A percentile compares a stretch with the other conserved stretches of the same genome.
Conservation (phyloP, 2,888 invertebrate species). For the Nephrotoma guestfalica region DNA sequence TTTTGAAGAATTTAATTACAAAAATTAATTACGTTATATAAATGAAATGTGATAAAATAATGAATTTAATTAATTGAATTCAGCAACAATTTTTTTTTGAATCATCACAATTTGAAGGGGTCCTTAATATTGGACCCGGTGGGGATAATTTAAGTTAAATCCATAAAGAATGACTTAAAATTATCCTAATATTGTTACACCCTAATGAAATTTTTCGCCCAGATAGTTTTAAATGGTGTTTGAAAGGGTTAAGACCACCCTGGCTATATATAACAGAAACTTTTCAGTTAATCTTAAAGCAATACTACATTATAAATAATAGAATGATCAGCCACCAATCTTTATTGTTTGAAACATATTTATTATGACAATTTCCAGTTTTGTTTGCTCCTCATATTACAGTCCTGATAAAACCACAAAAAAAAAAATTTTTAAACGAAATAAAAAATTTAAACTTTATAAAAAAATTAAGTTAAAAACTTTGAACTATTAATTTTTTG, state of each 20-base stretch:
- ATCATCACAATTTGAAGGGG: too few species aligned
- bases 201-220: too few species aligned
- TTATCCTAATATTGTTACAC: too few species aligned
- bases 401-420: not conserved
- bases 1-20: too few species aligned
- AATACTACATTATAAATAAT: not conserved
- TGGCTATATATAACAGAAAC: not conserved
- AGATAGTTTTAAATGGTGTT: too few species aligned
- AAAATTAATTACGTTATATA: too few species aligned
- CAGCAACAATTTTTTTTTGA: too few species aligned
- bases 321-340: not conserved
- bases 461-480: not conserved
- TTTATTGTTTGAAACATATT: not conserved
- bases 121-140: too few species aligned
- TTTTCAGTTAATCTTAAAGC: not conserved
- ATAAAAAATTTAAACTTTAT: not conserved
- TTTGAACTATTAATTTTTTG: not conserved
- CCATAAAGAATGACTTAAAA: too few species aligned
- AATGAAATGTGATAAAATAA: too few species aligned
- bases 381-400: not conserved
- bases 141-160: too few species aligned
- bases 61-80: too few species aligned
- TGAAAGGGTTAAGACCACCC: rapidly evolving
- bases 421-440: not conserved
- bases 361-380: not conserved